Evolutionary conservation across 2,113 vertebrate species (phyloP).

Genomic region (Grammatotria lemairii): DNA sequence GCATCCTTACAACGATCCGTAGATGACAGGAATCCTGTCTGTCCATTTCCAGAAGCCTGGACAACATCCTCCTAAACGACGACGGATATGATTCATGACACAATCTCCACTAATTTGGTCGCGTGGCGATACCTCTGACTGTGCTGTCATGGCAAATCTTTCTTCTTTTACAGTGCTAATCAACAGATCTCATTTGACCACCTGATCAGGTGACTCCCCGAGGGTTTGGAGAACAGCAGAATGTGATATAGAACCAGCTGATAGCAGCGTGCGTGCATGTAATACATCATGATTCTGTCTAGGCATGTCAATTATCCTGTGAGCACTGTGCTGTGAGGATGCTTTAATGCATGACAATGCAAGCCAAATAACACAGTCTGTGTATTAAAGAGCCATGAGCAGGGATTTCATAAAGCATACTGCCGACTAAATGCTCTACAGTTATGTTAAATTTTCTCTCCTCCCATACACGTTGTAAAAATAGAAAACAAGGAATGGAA

Average conservation of each 20-base stretch:
- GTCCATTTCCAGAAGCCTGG: slow-evolving; percentile 23
- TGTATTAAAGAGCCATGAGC: not conserved
- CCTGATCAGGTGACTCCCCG: slow-evolving; percentile 15
- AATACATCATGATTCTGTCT: not conserved
- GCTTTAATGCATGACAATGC: slow-evolving; percentile 11
- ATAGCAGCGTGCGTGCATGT: not conserved
- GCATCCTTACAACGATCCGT: slow-evolving; percentile 41
- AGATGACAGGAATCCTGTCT: slow-evolving; percentile 47
- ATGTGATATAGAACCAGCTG: not conserved
- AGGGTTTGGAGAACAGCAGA: not conserved
- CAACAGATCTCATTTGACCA: slow-evolving; percentile 34
- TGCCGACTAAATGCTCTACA: not conserved
- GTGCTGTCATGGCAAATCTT: slow-evolving; percentile 38
- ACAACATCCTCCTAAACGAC: slow-evolving; percentile 39
- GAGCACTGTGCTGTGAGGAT: not conserved
- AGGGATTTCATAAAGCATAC: not conserved
- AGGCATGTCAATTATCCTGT: not conserved
- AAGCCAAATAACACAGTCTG: not conserved
- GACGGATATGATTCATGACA: slow-evolving; percentile 53
- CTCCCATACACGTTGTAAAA: not conserved
- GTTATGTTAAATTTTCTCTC: not conserved
- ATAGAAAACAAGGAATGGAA: not conserved
- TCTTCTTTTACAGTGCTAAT: slow-evolving; percentile 24
- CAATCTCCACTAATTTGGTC: slow-evolving; percentile 29
- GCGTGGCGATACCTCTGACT: slow-evolving; percentile 12